Base-by-base conservation (phyloP, 2,797 vertebrate genomes). In the Threskiornis aethiopicus region DNA sequence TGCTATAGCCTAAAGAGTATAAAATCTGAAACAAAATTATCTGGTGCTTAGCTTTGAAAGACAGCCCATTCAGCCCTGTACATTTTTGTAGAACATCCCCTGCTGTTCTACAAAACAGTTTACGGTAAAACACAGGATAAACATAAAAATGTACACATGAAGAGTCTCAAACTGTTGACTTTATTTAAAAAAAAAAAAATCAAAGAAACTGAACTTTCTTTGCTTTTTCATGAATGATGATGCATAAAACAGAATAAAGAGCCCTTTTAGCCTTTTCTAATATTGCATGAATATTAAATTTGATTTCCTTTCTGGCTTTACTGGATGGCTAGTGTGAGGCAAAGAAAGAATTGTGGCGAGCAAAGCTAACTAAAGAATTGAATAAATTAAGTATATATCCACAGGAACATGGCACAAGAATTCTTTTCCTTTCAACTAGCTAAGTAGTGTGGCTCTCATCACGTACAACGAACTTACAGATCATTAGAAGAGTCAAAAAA, bases 341-440 rank as follows among this genome's bases (percentile, higher is more conserved):
- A 91, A 77, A 94, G 11, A 77, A 89, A 81, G 35, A 61, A 69
- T 3, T 76, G 35, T 4, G 2, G 28, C 13, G 12, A 95, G 33
- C 37, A 89, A 84, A 85, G 39, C 25, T 77, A 94, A 86, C 33
- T 58, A 51, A 78, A 54, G 8, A 75, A 87, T 0, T 39, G 17
- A 87, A 80, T 18, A 87, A 58, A 41, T 55, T 19, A 79, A 22
- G 22, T 29, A 46, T 8, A 31, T 15, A 72, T 6, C 29, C 46
- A 87, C 22, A 16, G 2, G 14, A 72, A 57, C 19, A 33, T 1
- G 6, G 58, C 29, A 83, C 0, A 0, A 79, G 42, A 73, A 55
- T 18, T 57, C 5, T 59, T 35, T 54, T 83, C 35, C 55, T 80
- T 91, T 89, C 76, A 88, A 31, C 12, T 22, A 85, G 13, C 9